These are phyloP conservation scores for Hypsopygia costalis DNA, from an alignment of 2,888 invertebrate genomes.

Conservation along the genomic window DNA sequence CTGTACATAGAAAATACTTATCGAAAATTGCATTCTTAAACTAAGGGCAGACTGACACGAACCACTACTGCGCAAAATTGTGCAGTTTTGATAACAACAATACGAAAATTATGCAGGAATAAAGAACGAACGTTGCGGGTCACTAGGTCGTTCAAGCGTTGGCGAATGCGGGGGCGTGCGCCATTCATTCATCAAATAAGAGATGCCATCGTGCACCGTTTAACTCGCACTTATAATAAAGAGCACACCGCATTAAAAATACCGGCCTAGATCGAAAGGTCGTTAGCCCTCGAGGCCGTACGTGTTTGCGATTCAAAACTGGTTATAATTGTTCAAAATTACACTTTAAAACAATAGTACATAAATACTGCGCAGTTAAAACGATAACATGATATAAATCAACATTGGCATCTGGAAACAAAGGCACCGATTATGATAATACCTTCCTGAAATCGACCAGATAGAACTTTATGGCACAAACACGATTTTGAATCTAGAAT, in stretches of 20 bases:
- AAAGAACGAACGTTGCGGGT: slow-evolving; percentile 18
- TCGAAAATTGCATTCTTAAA: background rate
- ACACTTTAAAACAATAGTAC: slow-evolving; percentile 1
- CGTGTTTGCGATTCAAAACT: slow-evolving; percentile 5
- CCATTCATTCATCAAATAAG: slow-evolving; percentile 34
- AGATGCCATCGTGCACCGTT: slow-evolving; percentile 25
- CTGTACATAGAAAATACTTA: background rate
- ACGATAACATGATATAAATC: background rate
- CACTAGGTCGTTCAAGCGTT: slow-evolving; percentile 29
- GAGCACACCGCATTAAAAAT: slow-evolving; percentile 24
- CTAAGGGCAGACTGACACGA: background rate
- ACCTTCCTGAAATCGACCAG: background rate
- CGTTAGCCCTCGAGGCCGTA: slow-evolving; percentile 19
- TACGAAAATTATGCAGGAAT: too few species aligned
- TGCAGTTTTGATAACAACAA: too few species aligned
- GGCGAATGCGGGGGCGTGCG: slow-evolving; percentile 30
- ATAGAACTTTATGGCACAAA: background rate
- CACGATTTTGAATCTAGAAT: background rate
- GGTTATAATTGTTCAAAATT: background rate
- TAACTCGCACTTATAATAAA: slow-evolving; percentile 24
- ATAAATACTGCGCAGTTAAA: background rate
- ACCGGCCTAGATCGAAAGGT: slow-evolving; percentile 21
- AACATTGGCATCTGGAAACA: background rate
- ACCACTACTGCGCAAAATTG: background rate
- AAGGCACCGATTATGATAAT: background rate